phyloP scores from a whole-genome alignment of 2,113 vertebrate species.

The Calidris pygmaea region DNA sequence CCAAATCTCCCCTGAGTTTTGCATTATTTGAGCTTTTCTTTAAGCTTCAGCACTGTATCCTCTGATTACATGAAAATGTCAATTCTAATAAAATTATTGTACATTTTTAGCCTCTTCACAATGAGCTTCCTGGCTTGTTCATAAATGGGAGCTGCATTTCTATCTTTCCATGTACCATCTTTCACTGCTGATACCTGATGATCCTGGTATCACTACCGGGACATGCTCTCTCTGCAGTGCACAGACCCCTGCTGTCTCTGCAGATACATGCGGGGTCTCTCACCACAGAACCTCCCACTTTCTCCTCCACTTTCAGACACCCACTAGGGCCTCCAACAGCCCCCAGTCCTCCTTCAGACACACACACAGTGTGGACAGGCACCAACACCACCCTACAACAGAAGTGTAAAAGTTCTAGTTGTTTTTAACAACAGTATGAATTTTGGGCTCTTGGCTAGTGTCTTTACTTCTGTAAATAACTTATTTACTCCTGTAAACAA shows the following conservation, averaged over 20 bases:
- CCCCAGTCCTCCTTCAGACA: not conserved
- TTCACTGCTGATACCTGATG: not conserved
- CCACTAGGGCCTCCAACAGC: not conserved
- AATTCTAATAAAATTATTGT: not conserved
- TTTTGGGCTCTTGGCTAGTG: not conserved
- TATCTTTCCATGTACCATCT: not conserved
- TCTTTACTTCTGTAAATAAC: not conserved
- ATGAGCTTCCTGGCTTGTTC: not conserved
- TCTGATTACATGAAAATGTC: not conserved
- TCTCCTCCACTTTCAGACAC: not conserved
- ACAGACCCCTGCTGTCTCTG: not conserved
- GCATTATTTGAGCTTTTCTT: not conserved
- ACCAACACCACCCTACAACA: not conserved
- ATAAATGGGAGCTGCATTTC: not conserved
- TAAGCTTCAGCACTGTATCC: not conserved
- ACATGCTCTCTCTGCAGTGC: not conserved
- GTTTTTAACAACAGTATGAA: not conserved
- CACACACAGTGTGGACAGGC: not conserved
- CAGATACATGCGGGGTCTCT: not conserved
- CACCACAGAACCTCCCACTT: not conserved
- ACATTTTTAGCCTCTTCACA: not conserved
- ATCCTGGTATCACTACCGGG: not conserved
- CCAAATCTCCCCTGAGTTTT: not conserved
- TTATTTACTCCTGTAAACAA: not conserved
- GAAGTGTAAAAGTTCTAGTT: rapidly evolving